Evolutionary conservation across 2,888 invertebrate species (phyloP), one percentile per base, ranked within the genome.

Genomic region (Notocelia uddmanniana): DNA sequence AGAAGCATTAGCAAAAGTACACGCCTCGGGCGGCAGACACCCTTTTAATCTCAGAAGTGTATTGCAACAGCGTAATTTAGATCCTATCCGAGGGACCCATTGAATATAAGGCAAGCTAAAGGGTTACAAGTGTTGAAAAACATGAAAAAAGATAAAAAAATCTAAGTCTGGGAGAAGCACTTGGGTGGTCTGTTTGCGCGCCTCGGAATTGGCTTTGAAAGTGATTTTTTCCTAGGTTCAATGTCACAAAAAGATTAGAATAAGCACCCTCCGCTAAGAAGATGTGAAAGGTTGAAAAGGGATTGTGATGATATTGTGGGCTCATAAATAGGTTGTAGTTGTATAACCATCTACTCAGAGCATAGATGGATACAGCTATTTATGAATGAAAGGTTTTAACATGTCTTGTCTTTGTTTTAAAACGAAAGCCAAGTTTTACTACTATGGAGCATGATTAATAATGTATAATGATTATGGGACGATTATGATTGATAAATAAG

Each of bases 11-110:
- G 77, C 77, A 75, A 76, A 77, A 78, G 76, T 75, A 78, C 76
- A 75, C 79, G 82, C 91, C 90, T 78, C 80, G 75, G 89, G 89
- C 87, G 76, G 79, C 91, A 92, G 91, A 92, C 91, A 89, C 90
- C 91, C 90, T 85, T 91, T 91, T 89, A 90, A 90, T 90, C 90
- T 88, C 85, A 86, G 85, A 89, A 90, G 91, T 88, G 87, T 86
- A 84, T 89, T 89, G 85, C 87, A 84, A 87, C 85, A 83, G 81
- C 84, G 90, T 90, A 90, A 91, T 92, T 92, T 90, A 91, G 91
- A 91, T 90, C 85, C 85, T 89, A 91, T 92, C 91, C 83, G 82
- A 83, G 85, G 84, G 85, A 78, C 80, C 85, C 89, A 88, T 89
- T 89, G 89, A 88, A 86, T 89, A 85, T 85, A 82, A 83, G 83